Base-by-base conservation (phyloP, 2,888 invertebrate species). In the Drosophila pseudotalamancana region DNA sequence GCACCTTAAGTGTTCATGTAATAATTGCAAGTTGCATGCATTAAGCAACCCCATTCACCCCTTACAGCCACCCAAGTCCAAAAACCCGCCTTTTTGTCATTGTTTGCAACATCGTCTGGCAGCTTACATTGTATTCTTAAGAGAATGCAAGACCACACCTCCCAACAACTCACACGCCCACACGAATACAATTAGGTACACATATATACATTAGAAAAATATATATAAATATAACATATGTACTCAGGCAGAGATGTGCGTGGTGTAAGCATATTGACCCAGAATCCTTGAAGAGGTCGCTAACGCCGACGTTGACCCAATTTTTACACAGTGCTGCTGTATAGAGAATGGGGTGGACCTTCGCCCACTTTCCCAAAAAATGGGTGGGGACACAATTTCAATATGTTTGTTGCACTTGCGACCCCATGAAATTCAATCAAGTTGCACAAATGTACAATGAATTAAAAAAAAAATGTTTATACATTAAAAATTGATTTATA, bases 251-350 rank as follows among this genome's bases (percentile, higher is more conserved):
- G 8, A 39, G 48, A 49, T 59, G 54, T 64, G 53, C 48, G 64
- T 71, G 70, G 76, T 57, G 66, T 61, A 71, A 83, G 79, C 77
- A 83, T 80, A 77, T 80, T 81, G 80, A 81, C 84, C 80, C 80
- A 81, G 84, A 83, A 81, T 81, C 80, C 80, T 81, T 81, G 77
- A 80, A 83, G 83, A 81, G 80, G 80, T 80, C 80, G 75, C 79
- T 72, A 43, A 63, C 59, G 50, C 45, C 53, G 61, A 49, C 59
- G 77, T 64, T 81, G 80, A 83, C 80, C 80, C 56, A 80, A 75
- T 77, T 83, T 66, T 32, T 35, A n/a, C 43, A 43, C 42, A 34
- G 34, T 29, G 9, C 16, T 56, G 61, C 57, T 68, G 61, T 74
- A 83, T n/a, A n/a, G n/a, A 74, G 64, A 55, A 45, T 18, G n/a